Evolutionary conservation across 2,888 invertebrate species (phyloP).

Genomic region (Cryptocheilus praepositus): DNA sequence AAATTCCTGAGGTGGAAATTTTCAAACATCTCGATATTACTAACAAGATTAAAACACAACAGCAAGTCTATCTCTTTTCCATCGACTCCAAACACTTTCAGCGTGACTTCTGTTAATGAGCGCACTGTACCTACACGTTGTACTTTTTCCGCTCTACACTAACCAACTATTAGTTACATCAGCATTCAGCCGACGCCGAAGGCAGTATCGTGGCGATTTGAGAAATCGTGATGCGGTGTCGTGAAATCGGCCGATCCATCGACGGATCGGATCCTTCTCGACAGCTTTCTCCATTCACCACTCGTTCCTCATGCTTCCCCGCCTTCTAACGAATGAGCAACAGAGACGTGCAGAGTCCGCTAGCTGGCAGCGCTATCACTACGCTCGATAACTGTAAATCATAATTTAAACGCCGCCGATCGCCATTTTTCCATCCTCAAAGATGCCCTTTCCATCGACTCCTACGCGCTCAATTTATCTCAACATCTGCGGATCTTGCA

Average conservation of each 20-base stretch:
- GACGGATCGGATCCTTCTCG: conserved; percentile 29
- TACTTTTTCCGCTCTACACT: too few species aligned
- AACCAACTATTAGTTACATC: too few species aligned
- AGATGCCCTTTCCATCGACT: conserved; percentile 32
- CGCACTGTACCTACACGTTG: too few species aligned
- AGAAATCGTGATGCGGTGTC: conserved; percentile 49
- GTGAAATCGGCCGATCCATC: conserved; percentile 46
- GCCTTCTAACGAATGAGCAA: not conserved
- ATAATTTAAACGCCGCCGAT: conserved; percentile 52
- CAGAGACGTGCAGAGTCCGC: not conserved
- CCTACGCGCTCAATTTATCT: conserved; percentile 43
- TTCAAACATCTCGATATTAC: too few species aligned
- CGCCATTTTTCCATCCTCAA: conserved; percentile 24
- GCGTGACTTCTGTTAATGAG: too few species aligned
- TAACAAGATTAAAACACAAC: too few species aligned
- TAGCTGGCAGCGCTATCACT: conserved; percentile 11
- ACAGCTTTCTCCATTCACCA: conserved; percentile 53
- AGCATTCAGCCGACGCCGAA: not conserved
- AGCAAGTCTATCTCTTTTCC: too few species aligned
- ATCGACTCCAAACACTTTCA: too few species aligned
- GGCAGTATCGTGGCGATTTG: conserved; percentile 16
- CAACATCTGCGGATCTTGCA: conserved; percentile 42
- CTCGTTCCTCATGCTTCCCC: conserved; percentile 14
- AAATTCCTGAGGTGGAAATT: too few species aligned
- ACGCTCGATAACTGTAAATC: conserved; percentile 59